These are phyloP conservation scores for Xestoiulus laeticollis DNA, from an alignment of 2,888 invertebrate genomes.

Conservation along the genomic window DNA sequence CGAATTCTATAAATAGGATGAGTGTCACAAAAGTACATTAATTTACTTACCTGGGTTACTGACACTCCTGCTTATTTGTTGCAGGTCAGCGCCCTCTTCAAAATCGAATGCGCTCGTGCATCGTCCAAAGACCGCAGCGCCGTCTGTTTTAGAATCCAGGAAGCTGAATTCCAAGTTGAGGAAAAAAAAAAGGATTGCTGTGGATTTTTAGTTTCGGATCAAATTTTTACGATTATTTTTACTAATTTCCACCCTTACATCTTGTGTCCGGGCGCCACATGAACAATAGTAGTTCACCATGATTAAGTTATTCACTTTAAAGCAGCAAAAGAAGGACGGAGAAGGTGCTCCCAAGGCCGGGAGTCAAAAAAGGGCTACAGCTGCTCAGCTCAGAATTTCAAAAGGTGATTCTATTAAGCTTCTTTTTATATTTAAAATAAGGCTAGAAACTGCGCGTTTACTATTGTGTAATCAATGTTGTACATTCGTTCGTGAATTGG, in stretches of 20 bases:
- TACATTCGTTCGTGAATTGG: neutral
- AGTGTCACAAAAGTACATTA: no score
- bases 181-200: neutral
- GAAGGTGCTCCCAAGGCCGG: constrained; percentile 80
- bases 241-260: neutral
- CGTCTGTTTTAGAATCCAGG: neutral
- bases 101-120: no score
- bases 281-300: constrained; percentile 66
- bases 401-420: constrained; percentile 78
- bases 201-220: neutral
- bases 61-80: no score
- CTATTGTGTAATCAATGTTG: neutral
- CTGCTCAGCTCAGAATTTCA: constrained; percentile 95
- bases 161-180: neutral
- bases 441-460: neutral
- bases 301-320: constrained; percentile 98
- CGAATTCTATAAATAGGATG: no score
- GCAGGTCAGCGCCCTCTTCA: no score
- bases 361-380: constrained; percentile 91
- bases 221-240: neutral
- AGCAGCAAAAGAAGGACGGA: constrained; percentile 98
- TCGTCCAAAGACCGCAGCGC: neutral
- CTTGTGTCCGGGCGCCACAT: neutral
- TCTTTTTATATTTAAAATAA: neutral
- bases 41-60: no score